Evolutionary conservation across 2,888 invertebrate species (phyloP).

Genomic region (Oscheius myriophilus): DNA sequence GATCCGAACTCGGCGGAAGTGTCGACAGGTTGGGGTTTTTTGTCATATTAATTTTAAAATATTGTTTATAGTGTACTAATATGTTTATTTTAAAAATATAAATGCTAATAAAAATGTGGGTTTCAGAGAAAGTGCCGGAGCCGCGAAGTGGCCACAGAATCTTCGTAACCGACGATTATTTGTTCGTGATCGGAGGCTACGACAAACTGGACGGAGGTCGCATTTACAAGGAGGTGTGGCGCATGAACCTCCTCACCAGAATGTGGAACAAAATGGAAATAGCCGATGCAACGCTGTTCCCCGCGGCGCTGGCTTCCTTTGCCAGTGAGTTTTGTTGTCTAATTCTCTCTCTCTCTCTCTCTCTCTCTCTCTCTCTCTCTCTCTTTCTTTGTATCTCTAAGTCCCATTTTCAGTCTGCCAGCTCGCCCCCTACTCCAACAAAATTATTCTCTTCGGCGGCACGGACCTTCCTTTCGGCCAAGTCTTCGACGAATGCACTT

Average conservation of each 20-base stretch:
- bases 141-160: slow-evolving; percentile 62
- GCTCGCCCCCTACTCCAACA: slow-evolving; percentile 32
- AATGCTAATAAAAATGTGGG: neutral
- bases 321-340: slow-evolving; percentile 37
- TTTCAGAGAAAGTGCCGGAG: slow-evolving; percentile 31
- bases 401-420: slow-evolving; percentile 37
- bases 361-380: neutral
- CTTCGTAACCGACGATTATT: slow-evolving; percentile 56
- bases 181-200: slow-evolving; percentile 65
- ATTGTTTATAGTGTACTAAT: no score
- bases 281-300: slow-evolving; percentile 21
- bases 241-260: slow-evolving; percentile 49
- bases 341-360: neutral
- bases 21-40: neutral
- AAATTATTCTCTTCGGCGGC: slow-evolving; percentile 53
- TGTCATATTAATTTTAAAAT: no score
- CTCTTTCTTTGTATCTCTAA: neutral
- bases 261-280: slow-evolving; percentile 47
- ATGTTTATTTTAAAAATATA: no score
- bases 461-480: slow-evolving; percentile 54
- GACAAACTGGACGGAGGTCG: neutral
- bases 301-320: slow-evolving; percentile 57
- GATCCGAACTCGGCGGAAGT: slow-evolving; percentile 11
- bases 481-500: slow-evolving; percentile 39
- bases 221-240: slow-evolving; percentile 46